phyloP scores from a whole-genome alignment of 2,888 invertebrate genomes.

The Choreutis nemorana region DNA sequence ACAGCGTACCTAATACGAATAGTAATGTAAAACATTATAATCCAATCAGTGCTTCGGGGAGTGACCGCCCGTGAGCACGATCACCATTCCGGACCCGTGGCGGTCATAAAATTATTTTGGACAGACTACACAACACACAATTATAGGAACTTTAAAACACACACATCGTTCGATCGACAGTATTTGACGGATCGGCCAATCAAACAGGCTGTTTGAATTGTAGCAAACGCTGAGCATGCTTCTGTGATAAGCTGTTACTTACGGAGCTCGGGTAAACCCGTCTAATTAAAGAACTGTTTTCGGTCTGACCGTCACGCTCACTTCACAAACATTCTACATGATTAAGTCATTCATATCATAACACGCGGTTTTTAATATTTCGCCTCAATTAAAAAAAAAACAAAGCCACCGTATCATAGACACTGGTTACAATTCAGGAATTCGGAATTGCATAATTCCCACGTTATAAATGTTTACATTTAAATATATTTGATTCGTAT shows the following conservation, averaged over 20 bases:
- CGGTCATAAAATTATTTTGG: slow-evolving; percentile 56
- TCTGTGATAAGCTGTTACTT: no score
- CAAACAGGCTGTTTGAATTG: no score
- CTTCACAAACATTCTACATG: slow-evolving; percentile 8
- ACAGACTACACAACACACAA: slow-evolving; percentile 36
- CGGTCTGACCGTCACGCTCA: slow-evolving; percentile 20
- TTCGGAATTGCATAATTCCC: slow-evolving; percentile 18
- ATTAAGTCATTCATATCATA: slow-evolving; percentile 10
- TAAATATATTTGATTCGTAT: slow-evolving; percentile 18
- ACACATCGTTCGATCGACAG: slow-evolving; percentile 20
- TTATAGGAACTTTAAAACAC: slow-evolving; percentile 30
- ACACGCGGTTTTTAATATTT: slow-evolving; percentile 1
- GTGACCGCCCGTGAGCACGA: slow-evolving; percentile 51
- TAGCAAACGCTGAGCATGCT: no score
- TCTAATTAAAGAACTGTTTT: slow-evolving; percentile 28
- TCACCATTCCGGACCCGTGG: slow-evolving; percentile 46
- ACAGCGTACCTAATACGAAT: slow-evolving; percentile 57
- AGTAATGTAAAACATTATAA: slow-evolving; percentile 64
- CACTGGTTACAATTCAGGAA: no score
- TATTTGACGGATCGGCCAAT: no score
- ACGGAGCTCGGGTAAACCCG: slow-evolving; percentile 27
- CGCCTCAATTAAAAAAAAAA: slow-evolving; percentile 14
- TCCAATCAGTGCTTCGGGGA: slow-evolving; percentile 57
- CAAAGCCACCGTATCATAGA: slow-evolving; percentile 14
- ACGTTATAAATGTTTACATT: slow-evolving; percentile 19